phyloP scores from a whole-genome alignment of 1,140 invertebrate genomes.

The Bathynomus jamesi region DNA sequence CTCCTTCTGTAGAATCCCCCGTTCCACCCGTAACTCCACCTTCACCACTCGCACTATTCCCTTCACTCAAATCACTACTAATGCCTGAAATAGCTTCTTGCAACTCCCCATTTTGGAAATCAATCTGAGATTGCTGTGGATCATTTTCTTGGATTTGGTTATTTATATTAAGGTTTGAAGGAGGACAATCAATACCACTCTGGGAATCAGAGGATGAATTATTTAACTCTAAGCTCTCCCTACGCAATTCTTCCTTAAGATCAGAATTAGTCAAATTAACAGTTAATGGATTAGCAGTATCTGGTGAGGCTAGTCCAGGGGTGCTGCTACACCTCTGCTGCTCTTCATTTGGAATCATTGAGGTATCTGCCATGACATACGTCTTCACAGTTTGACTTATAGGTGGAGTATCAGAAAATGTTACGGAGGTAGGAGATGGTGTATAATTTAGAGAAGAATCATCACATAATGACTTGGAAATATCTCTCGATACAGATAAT shows the following conservation, averaged over 20 bases:
- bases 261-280: background rate
- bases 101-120: background rate
- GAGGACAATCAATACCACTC: background rate
- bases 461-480: background rate
- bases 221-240: background rate
- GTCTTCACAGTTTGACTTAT: background rate
- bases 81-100: background rate
- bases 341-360: background rate
- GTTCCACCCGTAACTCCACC: constrained; percentile 28
- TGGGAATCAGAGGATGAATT: background rate
- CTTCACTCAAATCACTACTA: constrained; percentile 9
- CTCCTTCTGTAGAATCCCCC: constrained; percentile 15
- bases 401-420: background rate
- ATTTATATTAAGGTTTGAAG: too few relatives aligned
- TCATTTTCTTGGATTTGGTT: background rate
- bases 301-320: background rate
- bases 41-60: constrained; percentile 28
- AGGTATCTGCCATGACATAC: background rate
- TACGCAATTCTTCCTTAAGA: background rate
- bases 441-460: background rate
- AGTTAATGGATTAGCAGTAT: background rate
- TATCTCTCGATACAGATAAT: background rate
- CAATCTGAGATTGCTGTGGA: background rate
- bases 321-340: background rate
- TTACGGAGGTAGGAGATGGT: background rate